Percentiles rank a stretch among this genome's conserved stretches.
Evolutionary conservation across 2,888 invertebrate genomes (phyloP).

Genomic region (Chrysolina americana): DNA sequence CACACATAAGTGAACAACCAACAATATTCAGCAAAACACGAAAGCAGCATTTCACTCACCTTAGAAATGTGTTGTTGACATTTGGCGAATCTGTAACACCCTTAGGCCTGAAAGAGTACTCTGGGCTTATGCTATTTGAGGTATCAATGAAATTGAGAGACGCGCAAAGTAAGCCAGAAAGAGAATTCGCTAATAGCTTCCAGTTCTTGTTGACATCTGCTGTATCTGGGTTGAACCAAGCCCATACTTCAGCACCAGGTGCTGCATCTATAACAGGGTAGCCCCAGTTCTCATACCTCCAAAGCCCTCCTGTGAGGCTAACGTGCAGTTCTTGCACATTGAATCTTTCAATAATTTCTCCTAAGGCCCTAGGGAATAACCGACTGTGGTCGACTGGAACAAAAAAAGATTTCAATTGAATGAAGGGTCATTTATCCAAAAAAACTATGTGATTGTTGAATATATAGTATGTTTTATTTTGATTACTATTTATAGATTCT

Average conservation of each 20-base stretch:
- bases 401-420: slow-evolving; percentile 15
- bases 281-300: slow-evolving; percentile 96
- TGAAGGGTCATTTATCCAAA: too few relatives aligned
- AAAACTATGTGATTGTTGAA: too few relatives aligned
- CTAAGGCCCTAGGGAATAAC: slow-evolving; percentile 89
- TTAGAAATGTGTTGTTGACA: slow-evolving; percentile 67
- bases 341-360: slow-evolving; percentile 88
- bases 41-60: slow-evolving; percentile 46
- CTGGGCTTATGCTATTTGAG: slow-evolving; percentile 87
- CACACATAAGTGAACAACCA: too few relatives aligned
- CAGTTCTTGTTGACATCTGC: slow-evolving; percentile 85
- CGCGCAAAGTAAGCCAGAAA: slow-evolving; percentile 96
- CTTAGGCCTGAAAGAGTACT: slow-evolving; percentile 85
- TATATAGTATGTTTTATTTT: too few relatives aligned
- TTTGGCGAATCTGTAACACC: slow-evolving; percentile 72
- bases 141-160: slow-evolving; percentile 94
- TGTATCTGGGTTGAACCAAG: slow-evolving; percentile 86
- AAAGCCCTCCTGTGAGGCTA: slow-evolving; percentile 92
- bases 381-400: slow-evolving; percentile 85
- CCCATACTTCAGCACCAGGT: slow-evolving; percentile 94
- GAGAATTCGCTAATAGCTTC: slow-evolving; percentile 89
- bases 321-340: slow-evolving; percentile 92
- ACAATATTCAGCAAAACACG: too few relatives aligned
- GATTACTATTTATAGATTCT: not conserved
- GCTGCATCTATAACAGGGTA: slow-evolving; percentile 92